Base-by-base conservation (phyloP, 2,113 vertebrate genomes). In the Actenoides lindsayi region DNA sequence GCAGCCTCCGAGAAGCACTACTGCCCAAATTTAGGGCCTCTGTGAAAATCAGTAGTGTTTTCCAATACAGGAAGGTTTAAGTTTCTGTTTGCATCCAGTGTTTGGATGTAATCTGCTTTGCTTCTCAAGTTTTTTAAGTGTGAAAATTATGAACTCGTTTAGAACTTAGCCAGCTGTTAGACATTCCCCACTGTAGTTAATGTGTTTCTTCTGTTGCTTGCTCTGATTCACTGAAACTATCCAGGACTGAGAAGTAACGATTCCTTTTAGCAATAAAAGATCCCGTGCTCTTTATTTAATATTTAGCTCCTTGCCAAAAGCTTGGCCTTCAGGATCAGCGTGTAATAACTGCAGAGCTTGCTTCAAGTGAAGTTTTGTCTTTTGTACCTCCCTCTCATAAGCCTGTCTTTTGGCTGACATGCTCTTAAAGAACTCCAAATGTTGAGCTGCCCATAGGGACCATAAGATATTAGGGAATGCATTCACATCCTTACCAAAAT, bases 221-320 rank as follows among this genome's bases (percentile, higher is more conserved):
- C 60, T 87, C 46, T 71, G 41, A 71, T 81, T 78, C 76, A 64
- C 68, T 81, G 83, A 67, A 93, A 54, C 60, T 87, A 4, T 86
- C 27, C 65, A 89, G 68, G 56, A 42, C 64, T 54, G 68, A 87
- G 39, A 42, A 94, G 7, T 30, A 50, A 62, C 33, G 19, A n/a
- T 81, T 77, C 57, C 39, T 65, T 94, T 87, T 67, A 76, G 54
- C 86, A 84, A n/a, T 76, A 56, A 57, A 75, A 62, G 41, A 59
- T 65, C 33, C 57, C 2, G 0, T 74, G 41, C 14, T 84, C 85
- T 90, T 92, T 70, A 42, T 89, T 84, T 94, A 81, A 75, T 82
- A 42, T 76, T 71, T 82, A 91, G 8, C 50, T 93, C 39, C 31
- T 96, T 84, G 85, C 77, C 89, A 94, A 86, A 81, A 89, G 33